A percentile compares a stretch with the other conserved stretches of the same genome.
Evolutionary conservation across 2,888 invertebrate genomes (phyloP).

Genomic region (Eupithecia abbreviata): DNA sequence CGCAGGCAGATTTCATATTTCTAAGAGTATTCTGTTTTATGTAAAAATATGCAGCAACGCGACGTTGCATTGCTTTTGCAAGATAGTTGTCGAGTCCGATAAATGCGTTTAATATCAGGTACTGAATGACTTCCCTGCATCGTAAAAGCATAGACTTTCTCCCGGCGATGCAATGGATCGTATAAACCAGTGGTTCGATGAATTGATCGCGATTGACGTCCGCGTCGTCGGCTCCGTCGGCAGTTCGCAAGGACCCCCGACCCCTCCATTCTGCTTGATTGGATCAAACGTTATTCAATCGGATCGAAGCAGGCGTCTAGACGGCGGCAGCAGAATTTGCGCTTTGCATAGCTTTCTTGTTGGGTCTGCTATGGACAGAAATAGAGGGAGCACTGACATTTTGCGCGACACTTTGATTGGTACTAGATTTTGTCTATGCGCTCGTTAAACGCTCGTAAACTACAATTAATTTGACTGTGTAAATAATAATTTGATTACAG

Average conservation of each 20-base stretch:
- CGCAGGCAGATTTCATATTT: constrained; percentile 21
- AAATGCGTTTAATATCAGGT: constrained; percentile 21
- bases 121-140: constrained; percentile 27
- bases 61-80: constrained; percentile 4
- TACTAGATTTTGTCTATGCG: constrained; percentile 67
- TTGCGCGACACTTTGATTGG: constrained; percentile 70
- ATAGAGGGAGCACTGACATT: constrained; percentile 81
- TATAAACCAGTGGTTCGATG: constrained; percentile 58
- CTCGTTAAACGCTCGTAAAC: constrained; percentile 64
- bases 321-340: constrained; percentile 80
- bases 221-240: constrained; percentile 49
- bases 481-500: constrained; percentile 34
- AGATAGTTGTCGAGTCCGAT: constrained; percentile 12
- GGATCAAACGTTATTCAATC: constrained; percentile 82
- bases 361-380: constrained; percentile 74
- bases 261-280: constrained; percentile 78
- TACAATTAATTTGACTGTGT: constrained; percentile 36
- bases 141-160: constrained; percentile 50
- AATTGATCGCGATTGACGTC: constrained; percentile 65
- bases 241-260: constrained; percentile 72
- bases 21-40: constrained; percentile 14
- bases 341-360: constrained; percentile 80
- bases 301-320: constrained; percentile 76
- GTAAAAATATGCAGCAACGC: constrained; percentile 10
- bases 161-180: constrained; percentile 47